A percentile compares a stretch with the other conserved stretches of the same genome.
These are phyloP conservation scores for Hybognathus amarus DNA, from an alignment of 2,797 vertebrate genomes.

Conservation along the genomic window DNA sequence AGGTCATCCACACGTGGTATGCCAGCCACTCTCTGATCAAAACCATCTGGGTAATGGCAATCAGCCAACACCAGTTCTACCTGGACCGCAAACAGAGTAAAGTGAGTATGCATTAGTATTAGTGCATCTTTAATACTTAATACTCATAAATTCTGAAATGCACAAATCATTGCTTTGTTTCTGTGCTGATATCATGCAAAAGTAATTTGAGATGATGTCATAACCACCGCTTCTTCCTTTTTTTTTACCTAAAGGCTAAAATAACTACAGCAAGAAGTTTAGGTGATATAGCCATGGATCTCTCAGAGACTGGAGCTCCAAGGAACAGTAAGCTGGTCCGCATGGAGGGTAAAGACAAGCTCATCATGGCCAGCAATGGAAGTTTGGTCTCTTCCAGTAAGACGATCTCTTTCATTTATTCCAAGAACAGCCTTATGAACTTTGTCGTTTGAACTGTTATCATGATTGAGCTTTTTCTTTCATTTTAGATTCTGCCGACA, in stretches of 20 bases:
- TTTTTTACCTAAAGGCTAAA: constrained; percentile 80
- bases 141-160: background rate
- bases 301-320: constrained; percentile 85
- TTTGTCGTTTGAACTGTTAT: background rate
- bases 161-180: background rate
- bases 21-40: constrained; percentile 96
- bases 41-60: constrained; percentile 99
- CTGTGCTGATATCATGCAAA: constrained; percentile 36
- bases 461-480: constrained; percentile 46
- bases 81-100: constrained; percentile 97
- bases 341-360: constrained; percentile 84
- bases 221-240: background rate
- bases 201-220: constrained; percentile 63
- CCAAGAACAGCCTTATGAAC: background rate
- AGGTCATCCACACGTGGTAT: constrained; percentile 97
- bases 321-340: constrained; percentile 83
- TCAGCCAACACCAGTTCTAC: constrained; percentile 99
- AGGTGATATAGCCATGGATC: constrained; percentile 93
- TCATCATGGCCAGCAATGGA: constrained; percentile 96
- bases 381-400: constrained; percentile 95
- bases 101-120: constrained; percentile 80
- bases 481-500: constrained; percentile 88
- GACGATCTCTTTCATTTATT: background rate
- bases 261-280: constrained; percentile 90
- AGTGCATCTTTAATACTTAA: background rate